Evolutionary conservation across 2,113 vertebrate species (phyloP).

Genomic region (Helogale parvula): DNA sequence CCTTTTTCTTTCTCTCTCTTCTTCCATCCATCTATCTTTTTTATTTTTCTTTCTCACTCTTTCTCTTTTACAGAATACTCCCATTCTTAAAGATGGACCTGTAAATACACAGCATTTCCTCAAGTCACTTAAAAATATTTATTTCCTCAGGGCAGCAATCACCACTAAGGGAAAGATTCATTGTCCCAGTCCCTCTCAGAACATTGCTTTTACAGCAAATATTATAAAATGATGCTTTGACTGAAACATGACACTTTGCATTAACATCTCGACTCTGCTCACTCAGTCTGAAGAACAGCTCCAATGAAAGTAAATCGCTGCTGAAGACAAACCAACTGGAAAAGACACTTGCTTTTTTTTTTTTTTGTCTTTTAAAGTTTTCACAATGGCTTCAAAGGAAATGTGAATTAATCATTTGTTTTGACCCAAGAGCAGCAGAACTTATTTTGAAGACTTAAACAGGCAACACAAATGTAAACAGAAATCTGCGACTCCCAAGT

Average conservation of each 20-base stretch:
- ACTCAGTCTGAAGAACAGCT: not conserved
- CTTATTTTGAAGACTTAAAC: slow-evolving; percentile 61
- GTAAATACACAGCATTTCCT: not conserved
- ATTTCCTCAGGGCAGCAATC: not conserved
- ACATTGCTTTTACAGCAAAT: not conserved
- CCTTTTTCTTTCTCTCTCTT: not conserved
- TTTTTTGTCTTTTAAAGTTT: not conserved
- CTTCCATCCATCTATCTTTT: not conserved
- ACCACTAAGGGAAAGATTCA: slow-evolving; percentile 6
- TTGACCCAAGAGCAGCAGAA: slow-evolving; percentile 60
- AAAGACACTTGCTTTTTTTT: slow-evolving; percentile 36
- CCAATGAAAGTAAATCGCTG: not conserved
- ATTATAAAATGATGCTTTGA: not conserved
- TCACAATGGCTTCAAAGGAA: slow-evolving; percentile 48
- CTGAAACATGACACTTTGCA: not conserved
- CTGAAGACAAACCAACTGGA: slow-evolving; percentile 43
- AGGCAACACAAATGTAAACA: slow-evolving; percentile 48
- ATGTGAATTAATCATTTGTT: slow-evolving; percentile 46
- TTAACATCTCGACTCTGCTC: not conserved
- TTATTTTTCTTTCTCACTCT: not conserved
- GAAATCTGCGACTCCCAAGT: slow-evolving; percentile 52
- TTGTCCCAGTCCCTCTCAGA: not conserved
- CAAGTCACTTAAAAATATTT: slow-evolving; percentile 57
- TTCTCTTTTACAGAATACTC: not conserved
- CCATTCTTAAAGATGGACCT: not conserved